These are phyloP conservation scores for Aythya baeri DNA, from an alignment of 2,113 vertebrate genomes.

Conservation along the genomic window DNA sequence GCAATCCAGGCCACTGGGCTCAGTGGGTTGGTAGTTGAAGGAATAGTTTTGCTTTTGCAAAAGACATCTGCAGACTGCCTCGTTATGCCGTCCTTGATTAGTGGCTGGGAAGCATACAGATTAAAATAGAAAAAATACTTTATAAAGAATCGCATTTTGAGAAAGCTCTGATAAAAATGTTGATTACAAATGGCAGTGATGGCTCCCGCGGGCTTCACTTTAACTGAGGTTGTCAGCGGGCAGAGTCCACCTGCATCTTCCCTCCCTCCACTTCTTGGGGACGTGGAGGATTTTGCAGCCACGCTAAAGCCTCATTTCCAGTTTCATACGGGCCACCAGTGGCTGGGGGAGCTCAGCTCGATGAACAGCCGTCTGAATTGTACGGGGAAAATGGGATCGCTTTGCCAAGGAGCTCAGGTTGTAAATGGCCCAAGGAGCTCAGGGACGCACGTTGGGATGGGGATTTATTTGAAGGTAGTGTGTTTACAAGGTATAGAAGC, in stretches of 20 bases:
- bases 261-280: background rate
- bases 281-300: background rate
- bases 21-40: background rate
- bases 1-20: background rate
- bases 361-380: background rate
- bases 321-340: background rate
- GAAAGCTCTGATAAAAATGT: background rate
- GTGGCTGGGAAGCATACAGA: background rate
- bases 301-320: background rate
- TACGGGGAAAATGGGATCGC: fast-evolving
- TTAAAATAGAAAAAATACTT: background rate
- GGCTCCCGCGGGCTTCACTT: background rate
- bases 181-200: background rate
- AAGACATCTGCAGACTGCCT: background rate
- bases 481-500: background rate
- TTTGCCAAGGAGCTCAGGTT: background rate
- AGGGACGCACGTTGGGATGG: background rate
- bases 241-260: background rate
- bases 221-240: background rate
- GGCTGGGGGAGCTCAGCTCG: background rate
- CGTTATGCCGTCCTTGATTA: background rate
- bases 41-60: background rate
- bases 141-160: background rate
- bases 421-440: background rate
- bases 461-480: background rate